phyloP scores from a whole-genome alignment of 92 coral and sea anemone species.

The Micromussa lordhowensis region DNA sequence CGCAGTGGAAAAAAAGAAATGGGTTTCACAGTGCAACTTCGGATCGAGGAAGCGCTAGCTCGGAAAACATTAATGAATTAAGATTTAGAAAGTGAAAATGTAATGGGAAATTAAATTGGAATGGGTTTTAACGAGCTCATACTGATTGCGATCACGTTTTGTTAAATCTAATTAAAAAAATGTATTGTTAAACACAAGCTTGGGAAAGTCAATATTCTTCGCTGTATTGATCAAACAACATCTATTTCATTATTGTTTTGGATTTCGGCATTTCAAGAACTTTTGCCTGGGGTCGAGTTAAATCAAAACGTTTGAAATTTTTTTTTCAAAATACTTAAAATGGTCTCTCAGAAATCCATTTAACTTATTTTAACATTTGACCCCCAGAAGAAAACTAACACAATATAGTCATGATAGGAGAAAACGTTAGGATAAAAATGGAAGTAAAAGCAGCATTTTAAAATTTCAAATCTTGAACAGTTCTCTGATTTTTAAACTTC shows the following conservation, averaged over 20 bases:
- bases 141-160: neutral
- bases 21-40: too few relatives aligned
- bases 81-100: neutral
- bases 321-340: neutral
- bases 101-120: neutral
- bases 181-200: neutral
- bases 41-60: too few relatives aligned
- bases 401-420: neutral
- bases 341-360: neutral
- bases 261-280: neutral
- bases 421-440: too few relatives aligned
- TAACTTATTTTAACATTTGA: neutral
- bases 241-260: neutral
- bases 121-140: neutral
- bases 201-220: neutral
- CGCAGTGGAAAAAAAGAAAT: too few relatives aligned
- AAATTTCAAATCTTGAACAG: neutral
- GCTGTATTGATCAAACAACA: neutral
- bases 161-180: neutral
- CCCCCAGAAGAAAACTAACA: neutral
- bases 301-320: neutral
- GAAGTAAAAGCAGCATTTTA: neutral
- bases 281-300: neutral
- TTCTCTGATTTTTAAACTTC: too few relatives aligned
- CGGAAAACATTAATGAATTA: too few relatives aligned